Evolutionary conservation across 2,797 vertebrate species (phyloP).

Genomic region (Syndactyla subalaris): DNA sequence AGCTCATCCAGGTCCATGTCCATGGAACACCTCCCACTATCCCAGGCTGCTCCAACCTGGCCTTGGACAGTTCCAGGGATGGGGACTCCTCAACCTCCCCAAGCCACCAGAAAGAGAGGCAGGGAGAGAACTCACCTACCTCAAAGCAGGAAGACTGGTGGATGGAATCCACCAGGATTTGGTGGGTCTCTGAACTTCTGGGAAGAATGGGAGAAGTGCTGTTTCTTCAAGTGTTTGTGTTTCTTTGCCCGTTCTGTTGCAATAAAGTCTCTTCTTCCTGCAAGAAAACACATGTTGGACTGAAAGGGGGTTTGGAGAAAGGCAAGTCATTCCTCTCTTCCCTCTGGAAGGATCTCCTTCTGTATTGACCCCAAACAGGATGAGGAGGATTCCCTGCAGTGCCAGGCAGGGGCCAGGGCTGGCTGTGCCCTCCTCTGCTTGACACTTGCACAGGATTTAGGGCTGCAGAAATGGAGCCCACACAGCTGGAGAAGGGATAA

Average conservation of each 20-base stretch:
- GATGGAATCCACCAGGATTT: conserved; percentile 44
- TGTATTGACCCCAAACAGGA: background rate
- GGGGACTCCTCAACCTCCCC: background rate
- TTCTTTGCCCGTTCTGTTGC: background rate
- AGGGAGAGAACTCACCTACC: conserved; percentile 36
- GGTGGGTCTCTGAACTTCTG: conserved; percentile 13
- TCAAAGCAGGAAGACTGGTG: conserved; percentile 44
- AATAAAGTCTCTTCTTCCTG: conserved; percentile 69
- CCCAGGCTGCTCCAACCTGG: background rate
- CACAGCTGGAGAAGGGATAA: background rate
- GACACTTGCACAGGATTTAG: background rate
- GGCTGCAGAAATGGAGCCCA: background rate
- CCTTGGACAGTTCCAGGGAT: background rate
- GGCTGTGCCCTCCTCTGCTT: background rate
- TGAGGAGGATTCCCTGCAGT: accelerated
- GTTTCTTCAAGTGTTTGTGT: conserved; percentile 18
- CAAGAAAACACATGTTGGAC: background rate
- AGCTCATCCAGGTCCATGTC: too few species aligned
- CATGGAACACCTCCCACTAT: background rate
- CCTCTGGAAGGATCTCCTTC: background rate
- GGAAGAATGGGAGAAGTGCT: conserved; percentile 49
- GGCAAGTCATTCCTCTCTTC: background rate
- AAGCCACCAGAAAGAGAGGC: background rate
- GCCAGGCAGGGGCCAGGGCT: background rate
- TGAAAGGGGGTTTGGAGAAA: background rate